Evolutionary conservation across 37 sponge, comb jelly and placozoan species (phyloP).

Genomic region (Hexactinellida sp.): DNA sequence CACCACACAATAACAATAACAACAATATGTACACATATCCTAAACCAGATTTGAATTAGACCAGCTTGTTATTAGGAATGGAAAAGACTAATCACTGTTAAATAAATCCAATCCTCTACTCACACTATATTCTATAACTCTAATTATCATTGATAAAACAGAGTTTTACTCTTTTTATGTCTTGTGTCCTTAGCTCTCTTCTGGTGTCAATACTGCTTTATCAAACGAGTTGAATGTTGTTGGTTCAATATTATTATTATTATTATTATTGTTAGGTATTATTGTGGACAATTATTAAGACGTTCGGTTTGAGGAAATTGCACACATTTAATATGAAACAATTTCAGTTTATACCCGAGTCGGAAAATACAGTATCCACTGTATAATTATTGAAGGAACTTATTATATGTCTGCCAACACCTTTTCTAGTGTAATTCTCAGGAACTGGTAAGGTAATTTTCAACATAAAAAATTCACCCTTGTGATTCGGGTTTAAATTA

Average conservation of each 20-base stretch:
- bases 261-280: neutral
- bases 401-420: too few relatives aligned
- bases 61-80: neutral
- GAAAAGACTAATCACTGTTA: too few relatives aligned
- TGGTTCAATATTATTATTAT: neutral
- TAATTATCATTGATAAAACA: neutral
- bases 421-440: too few relatives aligned
- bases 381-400: too few relatives aligned
- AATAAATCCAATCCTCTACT: too few relatives aligned
- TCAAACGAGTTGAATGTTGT: neutral
- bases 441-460: too few relatives aligned
- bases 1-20: neutral
- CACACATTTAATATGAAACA: neutral
- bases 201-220: neutral
- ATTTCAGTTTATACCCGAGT: too few relatives aligned
- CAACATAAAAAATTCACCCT: too few relatives aligned
- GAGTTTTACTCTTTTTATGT: neutral
- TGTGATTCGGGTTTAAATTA: too few relatives aligned
- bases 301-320: neutral
- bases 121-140: too few relatives aligned
- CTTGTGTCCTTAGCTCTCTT: neutral
- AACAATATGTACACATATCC: neutral
- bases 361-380: too few relatives aligned
- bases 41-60: neutral
- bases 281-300: constrained; percentile 13